Percentiles rank a stretch among this genome's conserved stretches.
These are phyloP conservation scores for Mirza zaza DNA, from an alignment of 2,113 vertebrate genomes.

Conservation along the genomic window DNA sequence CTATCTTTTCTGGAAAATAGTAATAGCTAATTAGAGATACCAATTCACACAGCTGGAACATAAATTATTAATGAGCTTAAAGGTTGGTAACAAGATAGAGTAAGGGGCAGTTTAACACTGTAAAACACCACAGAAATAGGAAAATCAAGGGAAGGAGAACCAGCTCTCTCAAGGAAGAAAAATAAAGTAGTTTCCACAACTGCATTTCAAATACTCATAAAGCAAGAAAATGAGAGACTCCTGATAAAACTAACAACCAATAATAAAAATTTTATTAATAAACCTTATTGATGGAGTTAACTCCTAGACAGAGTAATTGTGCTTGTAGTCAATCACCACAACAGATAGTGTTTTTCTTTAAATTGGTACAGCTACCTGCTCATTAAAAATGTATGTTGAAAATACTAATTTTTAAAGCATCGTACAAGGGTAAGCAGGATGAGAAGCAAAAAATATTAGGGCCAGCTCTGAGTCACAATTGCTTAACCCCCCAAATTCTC, in stretches of 20 bases:
- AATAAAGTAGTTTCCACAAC: not conserved
- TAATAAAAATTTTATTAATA: slow-evolving; percentile 28
- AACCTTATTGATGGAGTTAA: slow-evolving; percentile 22
- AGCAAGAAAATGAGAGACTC: slow-evolving; percentile 27
- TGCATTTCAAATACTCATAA: slow-evolving; percentile 50
- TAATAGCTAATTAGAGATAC: slow-evolving; percentile 67
- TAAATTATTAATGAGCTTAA: slow-evolving; percentile 60
- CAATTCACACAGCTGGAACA: slow-evolving; percentile 60
- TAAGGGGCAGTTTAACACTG: slow-evolving; percentile 28
- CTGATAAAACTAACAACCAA: not conserved
- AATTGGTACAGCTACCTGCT: not conserved
- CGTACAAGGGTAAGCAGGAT: not conserved
- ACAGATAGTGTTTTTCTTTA: not conserved
- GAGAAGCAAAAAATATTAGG: slow-evolving; percentile 26
- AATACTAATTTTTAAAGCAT: slow-evolving; percentile 29
- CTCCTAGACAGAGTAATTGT: not conserved
- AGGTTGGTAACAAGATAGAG: not conserved
- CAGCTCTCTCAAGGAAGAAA: not conserved
- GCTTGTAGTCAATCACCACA: not conserved
- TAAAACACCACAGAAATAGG: slow-evolving; percentile 49
- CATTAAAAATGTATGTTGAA: not conserved
- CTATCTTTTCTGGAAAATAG: slow-evolving; percentile 47
- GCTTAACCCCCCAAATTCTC: not conserved
- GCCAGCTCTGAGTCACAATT: not conserved
- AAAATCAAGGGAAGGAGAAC: slow-evolving; percentile 17